These are phyloP conservation scores for Theocolax elegans DNA, from an alignment of 1,140 invertebrate genomes.

Conservation along the genomic window DNA sequence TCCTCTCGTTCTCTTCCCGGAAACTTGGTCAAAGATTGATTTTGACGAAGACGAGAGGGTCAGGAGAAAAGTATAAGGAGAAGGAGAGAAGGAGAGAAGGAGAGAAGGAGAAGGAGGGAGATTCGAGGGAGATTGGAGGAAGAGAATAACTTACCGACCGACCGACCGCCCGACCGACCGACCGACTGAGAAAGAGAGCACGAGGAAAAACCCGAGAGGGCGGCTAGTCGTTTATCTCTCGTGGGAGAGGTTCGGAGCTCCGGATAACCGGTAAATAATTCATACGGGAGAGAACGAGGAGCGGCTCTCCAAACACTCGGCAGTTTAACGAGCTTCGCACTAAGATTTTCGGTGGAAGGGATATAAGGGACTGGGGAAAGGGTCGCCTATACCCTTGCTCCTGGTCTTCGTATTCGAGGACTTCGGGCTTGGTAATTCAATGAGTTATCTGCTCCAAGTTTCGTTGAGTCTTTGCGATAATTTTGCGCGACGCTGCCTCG, in stretches of 20 bases:
- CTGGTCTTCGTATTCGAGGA: too few species aligned
- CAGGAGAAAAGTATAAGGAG: not conserved
- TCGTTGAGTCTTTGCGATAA: not conserved
- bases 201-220: not conserved
- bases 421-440: not conserved
- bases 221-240: slow-evolving; percentile 7
- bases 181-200: too few species aligned
- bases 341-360: not conserved
- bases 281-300: slow-evolving; percentile 4
- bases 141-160: too few species aligned
- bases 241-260: not conserved
- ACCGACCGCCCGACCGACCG: too few species aligned
- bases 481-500: not conserved
- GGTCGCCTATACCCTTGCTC: too few species aligned
- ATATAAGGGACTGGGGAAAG: too few species aligned
- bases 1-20: too few species aligned
- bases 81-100: not conserved
- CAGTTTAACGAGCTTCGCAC: slow-evolving; percentile 23
- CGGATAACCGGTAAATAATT: slow-evolving; percentile 37
- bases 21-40: slow-evolving; percentile 25
- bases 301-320: slow-evolving; percentile 21
- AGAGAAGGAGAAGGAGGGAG: too few species aligned
- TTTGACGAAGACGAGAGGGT: not conserved
- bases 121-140: too few species aligned
- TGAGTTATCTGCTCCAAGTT: slow-evolving; percentile 26